Percentiles rank a stretch among this genome's conserved stretches.
phyloP scores from a whole-genome alignment of 2,797 vertebrate genomes.

The Chloroceryle amazona region DNA sequence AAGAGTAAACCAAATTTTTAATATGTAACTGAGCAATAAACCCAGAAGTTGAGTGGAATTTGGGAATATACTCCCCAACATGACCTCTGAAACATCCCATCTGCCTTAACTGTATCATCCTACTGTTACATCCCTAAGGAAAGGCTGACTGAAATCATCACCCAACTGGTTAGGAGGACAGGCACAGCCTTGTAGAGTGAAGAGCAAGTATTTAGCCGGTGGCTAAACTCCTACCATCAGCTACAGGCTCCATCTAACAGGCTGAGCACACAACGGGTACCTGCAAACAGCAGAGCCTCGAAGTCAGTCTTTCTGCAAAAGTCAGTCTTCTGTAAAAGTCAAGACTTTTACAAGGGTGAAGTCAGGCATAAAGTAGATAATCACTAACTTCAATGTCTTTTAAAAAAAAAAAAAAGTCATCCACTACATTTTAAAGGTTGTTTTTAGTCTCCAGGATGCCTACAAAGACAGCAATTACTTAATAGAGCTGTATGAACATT shows the following conservation, averaged over 20 bases:
- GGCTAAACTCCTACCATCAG: not conserved
- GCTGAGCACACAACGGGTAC: not conserved
- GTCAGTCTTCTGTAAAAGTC: no score
- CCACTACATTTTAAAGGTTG: not conserved
- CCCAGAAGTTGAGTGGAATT: not conserved
- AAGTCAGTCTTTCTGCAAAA: not conserved
- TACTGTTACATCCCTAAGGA: not conserved
- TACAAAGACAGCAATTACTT: not conserved
- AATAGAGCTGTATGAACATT: not conserved
- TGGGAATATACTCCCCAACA: not conserved
- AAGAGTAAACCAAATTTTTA: not conserved
- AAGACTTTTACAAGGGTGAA: not conserved
- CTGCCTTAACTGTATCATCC: not conserved
- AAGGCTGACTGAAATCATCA: not conserved
- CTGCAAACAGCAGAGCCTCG: not conserved
- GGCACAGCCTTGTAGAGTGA: fast-evolving
- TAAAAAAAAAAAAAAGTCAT: not conserved
- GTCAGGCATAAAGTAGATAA: not conserved
- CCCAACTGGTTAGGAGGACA: not conserved
- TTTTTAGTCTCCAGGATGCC: not conserved
- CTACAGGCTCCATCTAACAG: not conserved
- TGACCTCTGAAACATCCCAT: not conserved
- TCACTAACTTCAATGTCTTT: not conserved
- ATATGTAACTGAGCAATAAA: not conserved
- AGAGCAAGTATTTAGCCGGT: fast-evolving